Conservation (phyloP, 2,113 vertebrate genomes). For the Bos taurus region DNA sequence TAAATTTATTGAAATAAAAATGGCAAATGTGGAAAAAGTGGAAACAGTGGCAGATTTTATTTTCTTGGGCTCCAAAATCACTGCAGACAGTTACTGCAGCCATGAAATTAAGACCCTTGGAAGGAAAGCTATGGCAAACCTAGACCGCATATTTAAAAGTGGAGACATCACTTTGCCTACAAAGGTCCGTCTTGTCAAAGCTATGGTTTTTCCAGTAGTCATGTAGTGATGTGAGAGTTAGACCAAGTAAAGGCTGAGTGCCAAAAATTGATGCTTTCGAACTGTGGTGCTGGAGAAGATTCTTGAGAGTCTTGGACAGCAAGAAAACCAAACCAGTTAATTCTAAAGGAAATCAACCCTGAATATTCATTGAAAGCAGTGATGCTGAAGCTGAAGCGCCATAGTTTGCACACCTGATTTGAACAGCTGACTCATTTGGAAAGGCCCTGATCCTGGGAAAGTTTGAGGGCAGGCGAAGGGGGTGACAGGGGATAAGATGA, state of each 20-base stretch:
- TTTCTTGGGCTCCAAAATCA: background rate
- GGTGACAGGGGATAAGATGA: background rate
- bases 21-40: background rate
- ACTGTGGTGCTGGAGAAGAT: background rate
- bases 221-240: background rate
- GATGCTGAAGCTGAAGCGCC: background rate
- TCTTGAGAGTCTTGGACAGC: background rate
- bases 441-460: background rate
- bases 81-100: background rate
- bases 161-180: background rate
- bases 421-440: background rate
- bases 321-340: background rate
- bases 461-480: background rate
- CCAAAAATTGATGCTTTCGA: background rate
- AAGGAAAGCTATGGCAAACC: background rate
- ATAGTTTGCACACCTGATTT: background rate
- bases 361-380: background rate
- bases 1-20: background rate
- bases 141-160: background rate
- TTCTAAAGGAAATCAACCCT: background rate
- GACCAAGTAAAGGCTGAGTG: background rate
- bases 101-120: background rate
- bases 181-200: background rate
- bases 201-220: background rate
- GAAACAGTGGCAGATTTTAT: background rate